A percentile compares a stretch with the other conserved stretches of the same genome.
Evolutionary conservation across 2,797 vertebrate genomes (phyloP).

Genomic region (Chelonia mydas): DNA sequence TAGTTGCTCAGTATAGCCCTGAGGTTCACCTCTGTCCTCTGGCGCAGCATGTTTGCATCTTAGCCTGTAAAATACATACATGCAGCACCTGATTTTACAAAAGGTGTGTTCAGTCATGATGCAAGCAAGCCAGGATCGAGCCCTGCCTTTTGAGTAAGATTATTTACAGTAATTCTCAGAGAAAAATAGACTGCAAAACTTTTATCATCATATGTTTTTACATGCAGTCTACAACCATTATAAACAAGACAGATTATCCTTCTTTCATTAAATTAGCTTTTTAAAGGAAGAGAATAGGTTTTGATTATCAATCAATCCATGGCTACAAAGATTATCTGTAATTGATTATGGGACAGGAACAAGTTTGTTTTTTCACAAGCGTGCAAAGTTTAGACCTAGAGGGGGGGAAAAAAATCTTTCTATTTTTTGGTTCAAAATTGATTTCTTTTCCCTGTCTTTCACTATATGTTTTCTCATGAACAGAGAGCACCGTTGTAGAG

Average conservation of each 20-base stretch:
- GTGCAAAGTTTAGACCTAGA: neutral
- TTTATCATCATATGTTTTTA: neutral
- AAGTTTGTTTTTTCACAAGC: neutral
- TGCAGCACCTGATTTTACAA: slow-evolving; percentile 15
- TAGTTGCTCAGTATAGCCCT: neutral
- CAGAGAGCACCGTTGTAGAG: neutral
- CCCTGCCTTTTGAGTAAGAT: neutral
- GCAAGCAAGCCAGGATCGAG: neutral
- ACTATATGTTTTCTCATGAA: neutral
- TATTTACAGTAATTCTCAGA: neutral
- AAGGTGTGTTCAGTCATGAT: neutral
- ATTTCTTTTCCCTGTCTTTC: neutral
- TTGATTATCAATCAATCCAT: fast-evolving
- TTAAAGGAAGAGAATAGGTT: neutral
- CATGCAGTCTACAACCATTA: neutral
- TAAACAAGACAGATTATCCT: neutral
- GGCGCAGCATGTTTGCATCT: neutral
- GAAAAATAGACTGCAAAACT: neutral
- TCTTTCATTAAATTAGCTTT: neutral
- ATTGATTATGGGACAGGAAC: neutral
- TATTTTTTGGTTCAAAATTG: neutral
- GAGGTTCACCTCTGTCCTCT: neutral
- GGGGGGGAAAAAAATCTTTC: neutral
- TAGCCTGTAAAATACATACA: slow-evolving; percentile 25
- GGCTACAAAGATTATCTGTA: neutral